These are phyloP conservation scores for Phoebastria nigripes DNA, from an alignment of 2,797 vertebrate genomes.

Conservation along the genomic window DNA sequence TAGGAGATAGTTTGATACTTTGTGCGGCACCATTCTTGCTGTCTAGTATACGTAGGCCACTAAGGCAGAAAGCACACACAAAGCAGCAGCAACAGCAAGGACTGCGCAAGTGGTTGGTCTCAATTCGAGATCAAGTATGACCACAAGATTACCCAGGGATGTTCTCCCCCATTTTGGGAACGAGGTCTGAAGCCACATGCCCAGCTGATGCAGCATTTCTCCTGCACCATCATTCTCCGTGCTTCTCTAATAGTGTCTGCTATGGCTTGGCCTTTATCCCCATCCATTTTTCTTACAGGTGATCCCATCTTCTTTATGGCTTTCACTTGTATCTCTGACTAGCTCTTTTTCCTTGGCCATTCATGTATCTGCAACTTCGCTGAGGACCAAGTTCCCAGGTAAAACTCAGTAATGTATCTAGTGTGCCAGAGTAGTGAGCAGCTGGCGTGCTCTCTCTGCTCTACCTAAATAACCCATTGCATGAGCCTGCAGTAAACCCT, in stretches of 20 bases:
- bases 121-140: neutral
- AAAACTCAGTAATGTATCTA: neutral
- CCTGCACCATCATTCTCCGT: neutral
- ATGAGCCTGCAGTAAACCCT: neutral
- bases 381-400: neutral
- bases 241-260: neutral
- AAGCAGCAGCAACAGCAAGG: neutral
- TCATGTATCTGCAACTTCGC: neutral
- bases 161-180: neutral
- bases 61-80: neutral
- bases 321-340: neutral
- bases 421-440: neutral
- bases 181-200: neutral
- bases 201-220: neutral
- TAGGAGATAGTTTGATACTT: neutral
- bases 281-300: neutral
- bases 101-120: neutral
- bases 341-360: neutral
- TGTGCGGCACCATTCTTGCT: neutral
- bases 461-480: rapidly evolving
- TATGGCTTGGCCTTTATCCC: neutral
- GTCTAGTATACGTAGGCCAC: neutral
- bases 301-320: neutral
- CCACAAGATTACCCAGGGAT: neutral
- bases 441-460: neutral